Conservation (phyloP, 2,888 invertebrate genomes). For the Mesorhabditis belari region DNA sequence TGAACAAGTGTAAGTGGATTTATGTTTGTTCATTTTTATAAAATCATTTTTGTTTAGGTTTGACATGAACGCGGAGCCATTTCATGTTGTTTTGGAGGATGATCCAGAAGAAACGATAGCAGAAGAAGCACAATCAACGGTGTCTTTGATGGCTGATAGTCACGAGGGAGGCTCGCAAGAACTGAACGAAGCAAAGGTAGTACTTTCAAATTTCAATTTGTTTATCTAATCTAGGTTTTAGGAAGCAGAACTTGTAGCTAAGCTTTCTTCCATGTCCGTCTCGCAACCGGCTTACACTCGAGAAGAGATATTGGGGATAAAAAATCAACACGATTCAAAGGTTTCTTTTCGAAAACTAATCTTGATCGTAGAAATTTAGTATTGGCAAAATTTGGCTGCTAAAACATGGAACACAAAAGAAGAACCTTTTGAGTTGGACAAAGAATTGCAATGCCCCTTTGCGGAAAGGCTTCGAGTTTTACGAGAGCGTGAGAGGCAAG, state of each 20-base stretch:
- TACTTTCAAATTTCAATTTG: neutral
- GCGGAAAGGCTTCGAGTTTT: conserved; percentile 16
- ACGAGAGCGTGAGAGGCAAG: conserved; percentile 16
- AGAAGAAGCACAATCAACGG: neutral
- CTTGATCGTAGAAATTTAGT: too few species aligned
- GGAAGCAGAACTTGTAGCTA: neutral
- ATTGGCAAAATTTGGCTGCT: too few species aligned
- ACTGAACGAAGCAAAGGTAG: neutral
- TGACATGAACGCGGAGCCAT: neutral
- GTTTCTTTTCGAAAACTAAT: too few species aligned
- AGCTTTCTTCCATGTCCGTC: too few species aligned
- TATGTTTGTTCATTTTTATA: neutral
- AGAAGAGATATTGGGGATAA: too few species aligned
- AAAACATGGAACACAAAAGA: conserved; percentile 10
- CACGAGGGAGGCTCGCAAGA: too few species aligned
- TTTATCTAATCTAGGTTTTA: neutral
- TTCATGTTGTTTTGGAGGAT: neutral
- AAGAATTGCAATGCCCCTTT: conserved; percentile 17
- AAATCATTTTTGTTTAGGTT: neutral
- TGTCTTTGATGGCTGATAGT: too few species aligned
- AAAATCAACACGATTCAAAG: too few species aligned
- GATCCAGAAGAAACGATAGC: neutral
- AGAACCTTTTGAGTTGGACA: conserved; percentile 32
- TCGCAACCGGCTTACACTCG: too few species aligned
- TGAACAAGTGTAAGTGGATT: neutral